Percentiles rank a stretch among this genome's conserved stretches.
Evolutionary conservation across 2,797 vertebrate species (phyloP).

Genomic region (Cynopterus sphinx): DNA sequence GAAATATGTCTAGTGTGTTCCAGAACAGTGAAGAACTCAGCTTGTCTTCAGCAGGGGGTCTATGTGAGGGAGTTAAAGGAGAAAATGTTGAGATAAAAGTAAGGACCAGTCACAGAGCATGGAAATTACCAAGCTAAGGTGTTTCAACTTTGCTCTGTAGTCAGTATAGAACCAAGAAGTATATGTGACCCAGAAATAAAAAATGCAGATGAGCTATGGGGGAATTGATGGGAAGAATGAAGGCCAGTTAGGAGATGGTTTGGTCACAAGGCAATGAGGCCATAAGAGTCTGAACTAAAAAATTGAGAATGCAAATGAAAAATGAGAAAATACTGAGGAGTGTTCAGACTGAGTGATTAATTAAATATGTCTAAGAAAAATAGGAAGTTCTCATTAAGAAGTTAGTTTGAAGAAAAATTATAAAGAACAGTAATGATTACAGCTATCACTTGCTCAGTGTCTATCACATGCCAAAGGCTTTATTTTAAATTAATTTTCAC

Average conservation of each 20-base stretch:
- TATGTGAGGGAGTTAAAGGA: not conserved
- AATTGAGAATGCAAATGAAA: not conserved
- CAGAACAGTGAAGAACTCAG: not conserved
- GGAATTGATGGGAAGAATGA: not conserved
- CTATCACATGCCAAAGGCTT: not conserved
- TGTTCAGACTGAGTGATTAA: not conserved
- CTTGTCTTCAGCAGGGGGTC: not conserved
- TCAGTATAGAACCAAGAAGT: not conserved
- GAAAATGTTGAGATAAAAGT: not conserved
- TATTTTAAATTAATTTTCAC: conserved; percentile 4
- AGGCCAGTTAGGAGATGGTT: not conserved
- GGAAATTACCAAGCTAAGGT: not conserved
- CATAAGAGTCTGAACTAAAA: not conserved
- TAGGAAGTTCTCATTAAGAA: not conserved
- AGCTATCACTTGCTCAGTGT: not conserved
- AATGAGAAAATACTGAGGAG: not conserved
- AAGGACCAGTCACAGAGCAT: not conserved
- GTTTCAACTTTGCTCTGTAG: not conserved
- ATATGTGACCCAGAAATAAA: not conserved
- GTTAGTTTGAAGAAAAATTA: not conserved
- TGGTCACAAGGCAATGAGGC: not conserved
- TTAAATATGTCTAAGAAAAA: not conserved
- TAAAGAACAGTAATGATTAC: not conserved
- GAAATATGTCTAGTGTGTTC: not conserved
- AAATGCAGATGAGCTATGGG: not conserved